Evolutionary conservation across 2,888 invertebrate species (phyloP).

Genomic region (Phyllotreta cruciferae): DNA sequence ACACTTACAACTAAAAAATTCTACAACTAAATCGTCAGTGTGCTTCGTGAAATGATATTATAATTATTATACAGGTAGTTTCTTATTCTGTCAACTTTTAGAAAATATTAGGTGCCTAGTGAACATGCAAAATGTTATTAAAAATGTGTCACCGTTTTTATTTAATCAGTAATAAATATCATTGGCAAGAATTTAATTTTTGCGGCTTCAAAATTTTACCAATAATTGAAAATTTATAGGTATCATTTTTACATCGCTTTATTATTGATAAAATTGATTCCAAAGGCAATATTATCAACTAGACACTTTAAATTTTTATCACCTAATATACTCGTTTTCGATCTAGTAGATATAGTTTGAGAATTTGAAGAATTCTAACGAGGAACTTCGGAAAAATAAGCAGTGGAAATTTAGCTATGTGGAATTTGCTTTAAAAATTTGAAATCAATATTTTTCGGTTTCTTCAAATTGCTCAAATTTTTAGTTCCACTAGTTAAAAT

Average conservation of each 20-base stretch:
- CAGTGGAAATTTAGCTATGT: too few relatives aligned
- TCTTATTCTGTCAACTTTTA: conserved; percentile 51
- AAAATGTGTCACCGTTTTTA: conserved; percentile 49
- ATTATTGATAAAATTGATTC: conserved; percentile 9
- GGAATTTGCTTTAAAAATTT: neutral
- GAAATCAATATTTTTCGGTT: conserved; percentile 10
- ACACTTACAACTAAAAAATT: conserved; percentile 74
- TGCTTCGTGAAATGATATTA: conserved; percentile 55
- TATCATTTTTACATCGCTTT: neutral
- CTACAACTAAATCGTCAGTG: conserved; percentile 64
- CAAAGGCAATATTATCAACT: neutral
- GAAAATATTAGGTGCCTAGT: conserved; percentile 54
- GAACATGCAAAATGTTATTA: conserved; percentile 54
- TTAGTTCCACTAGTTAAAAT: conserved; percentile 16
- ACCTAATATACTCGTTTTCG: conserved; percentile 26
- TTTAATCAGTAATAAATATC: conserved; percentile 47
- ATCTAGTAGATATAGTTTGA: conserved; percentile 20
- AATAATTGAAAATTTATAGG: conserved; percentile 17
- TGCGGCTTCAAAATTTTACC: conserved; percentile 24
- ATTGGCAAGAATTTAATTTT: conserved; percentile 45
- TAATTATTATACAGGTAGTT: conserved; percentile 47
- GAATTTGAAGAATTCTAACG: conserved; percentile 17
- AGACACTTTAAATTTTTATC: conserved; percentile 6
- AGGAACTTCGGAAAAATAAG: too few relatives aligned
- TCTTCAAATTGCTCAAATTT: conserved; percentile 21